Evolutionary conservation across 2,113 vertebrate genomes (phyloP).

Genomic region (Gallinago paraguaiae): DNA sequence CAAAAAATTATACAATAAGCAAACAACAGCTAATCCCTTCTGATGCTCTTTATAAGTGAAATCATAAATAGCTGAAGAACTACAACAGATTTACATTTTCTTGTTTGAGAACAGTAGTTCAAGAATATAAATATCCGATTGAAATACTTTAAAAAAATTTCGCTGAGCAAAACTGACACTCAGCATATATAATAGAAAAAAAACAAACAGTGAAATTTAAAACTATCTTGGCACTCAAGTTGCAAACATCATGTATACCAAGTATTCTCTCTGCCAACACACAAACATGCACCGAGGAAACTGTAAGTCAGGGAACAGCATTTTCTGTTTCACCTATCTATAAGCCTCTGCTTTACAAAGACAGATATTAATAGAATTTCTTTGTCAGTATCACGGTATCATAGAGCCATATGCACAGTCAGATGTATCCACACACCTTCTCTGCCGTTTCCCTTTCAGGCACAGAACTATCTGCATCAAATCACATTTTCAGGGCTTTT

Average conservation of each 20-base stretch:
- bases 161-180: not conserved
- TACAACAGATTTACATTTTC: not conserved
- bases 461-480: not conserved
- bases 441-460: not conserved
- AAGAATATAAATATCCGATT: not conserved
- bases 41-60: not conserved
- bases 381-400: not conserved
- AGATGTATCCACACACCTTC: not conserved
- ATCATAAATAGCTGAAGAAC: slow-evolving; percentile 1
- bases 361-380: not conserved
- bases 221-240: not conserved
- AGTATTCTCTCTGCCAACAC: not conserved
- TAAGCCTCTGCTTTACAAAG: not conserved
- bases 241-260: not conserved
- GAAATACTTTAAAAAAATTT: not conserved
- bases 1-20: slow-evolving; percentile 63
- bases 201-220: not conserved
- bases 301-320: not conserved
- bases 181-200: not conserved
- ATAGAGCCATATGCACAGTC: not conserved
- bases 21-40: slow-evolving; percentile 48
- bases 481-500: not conserved
- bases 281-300: not conserved
- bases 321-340: not conserved
- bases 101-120: not conserved